Percentiles rank a stretch among this genome's conserved stretches.
These are phyloP conservation scores for Blastomussa wellsi DNA, from an alignment of 92 coral and sea anemone genomes.

Conservation along the genomic window DNA sequence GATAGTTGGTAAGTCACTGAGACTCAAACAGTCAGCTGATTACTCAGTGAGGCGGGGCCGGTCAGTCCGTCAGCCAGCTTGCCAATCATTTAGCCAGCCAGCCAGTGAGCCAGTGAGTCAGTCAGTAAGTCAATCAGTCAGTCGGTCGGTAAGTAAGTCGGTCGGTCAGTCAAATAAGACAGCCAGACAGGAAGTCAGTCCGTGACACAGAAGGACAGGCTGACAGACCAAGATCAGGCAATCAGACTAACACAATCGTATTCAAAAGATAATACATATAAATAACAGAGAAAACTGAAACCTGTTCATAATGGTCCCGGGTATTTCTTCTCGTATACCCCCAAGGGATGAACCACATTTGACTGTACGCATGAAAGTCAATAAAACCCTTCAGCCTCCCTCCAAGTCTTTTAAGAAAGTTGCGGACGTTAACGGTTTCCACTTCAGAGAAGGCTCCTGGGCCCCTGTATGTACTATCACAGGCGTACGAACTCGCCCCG, in stretches of 20 bases:
- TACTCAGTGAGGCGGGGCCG: too few relatives aligned
- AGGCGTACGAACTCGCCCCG: conserved; percentile 45
- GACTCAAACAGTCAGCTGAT: background rate
- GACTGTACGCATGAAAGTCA: conserved; percentile 92
- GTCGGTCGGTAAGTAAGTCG: background rate
- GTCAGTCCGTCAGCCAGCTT: background rate
- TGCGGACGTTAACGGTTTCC: conserved; percentile 42
- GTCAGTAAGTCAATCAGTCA: too few relatives aligned
- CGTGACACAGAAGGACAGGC: too few relatives aligned
- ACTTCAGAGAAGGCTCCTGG: conserved; percentile 55
- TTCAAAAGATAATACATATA: too few relatives aligned
- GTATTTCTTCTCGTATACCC: conserved; percentile 67
- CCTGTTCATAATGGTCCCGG: conserved; percentile 66
- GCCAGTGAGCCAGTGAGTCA: too few relatives aligned
- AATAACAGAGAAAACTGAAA: background rate
- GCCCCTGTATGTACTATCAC: conserved; percentile 53
- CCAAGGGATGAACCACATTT: conserved; percentile 96
- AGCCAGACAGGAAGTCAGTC: too few relatives aligned
- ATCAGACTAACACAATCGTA: too few relatives aligned
- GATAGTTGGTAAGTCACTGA: background rate
- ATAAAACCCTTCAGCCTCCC: conserved; percentile 75
- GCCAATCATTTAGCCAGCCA: background rate
- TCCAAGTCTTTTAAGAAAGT: conserved; percentile 33
- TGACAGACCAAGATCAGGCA: too few relatives aligned
- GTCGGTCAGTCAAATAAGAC: background rate